Percentiles rank a stretch among this genome's conserved stretches.
Evolutionary conservation across 2,113 vertebrate genomes (phyloP).

Genomic region (Xiphias gladius): DNA sequence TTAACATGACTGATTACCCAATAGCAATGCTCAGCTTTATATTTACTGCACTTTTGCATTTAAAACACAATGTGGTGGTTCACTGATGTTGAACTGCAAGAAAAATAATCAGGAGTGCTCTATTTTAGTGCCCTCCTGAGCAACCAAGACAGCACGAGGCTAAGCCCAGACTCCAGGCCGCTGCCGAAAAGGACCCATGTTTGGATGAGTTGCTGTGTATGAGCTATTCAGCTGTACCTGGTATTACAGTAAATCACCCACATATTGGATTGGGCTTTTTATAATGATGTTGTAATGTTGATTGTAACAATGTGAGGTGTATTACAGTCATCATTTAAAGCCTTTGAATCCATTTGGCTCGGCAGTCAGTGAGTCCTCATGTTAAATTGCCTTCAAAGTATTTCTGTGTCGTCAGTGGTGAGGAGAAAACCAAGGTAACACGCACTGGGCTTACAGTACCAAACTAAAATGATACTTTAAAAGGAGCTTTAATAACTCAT

Average conservation of each 20-base stretch:
- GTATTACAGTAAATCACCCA: slow-evolving; percentile 34
- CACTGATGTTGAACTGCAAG: slow-evolving; percentile 59
- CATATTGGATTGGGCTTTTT: slow-evolving; percentile 20
- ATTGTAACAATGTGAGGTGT: slow-evolving; percentile 4
- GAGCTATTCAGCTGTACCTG: slow-evolving; percentile 22
- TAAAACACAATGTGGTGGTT: slow-evolving; percentile 45
- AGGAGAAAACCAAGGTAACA: not conserved
- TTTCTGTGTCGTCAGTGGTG: slow-evolving; percentile 8
- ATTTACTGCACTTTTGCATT: slow-evolving; percentile 43
- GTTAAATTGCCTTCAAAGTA: not conserved
- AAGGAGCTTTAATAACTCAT: slow-evolving; percentile 42
- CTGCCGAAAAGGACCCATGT: slow-evolving; percentile 31
- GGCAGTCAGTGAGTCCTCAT: not conserved
- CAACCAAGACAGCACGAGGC: slow-evolving; percentile 56
- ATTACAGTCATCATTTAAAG: not conserved
- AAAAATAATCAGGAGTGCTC: slow-evolving; percentile 53
- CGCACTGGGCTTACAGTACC: not conserved
- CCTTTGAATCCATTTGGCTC: slow-evolving; percentile 1
- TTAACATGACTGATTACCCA: slow-evolving; percentile 27
- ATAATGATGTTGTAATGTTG: slow-evolving; percentile 8
- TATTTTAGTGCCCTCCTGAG: slow-evolving; percentile 69
- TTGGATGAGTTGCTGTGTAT: slow-evolving; percentile 43
- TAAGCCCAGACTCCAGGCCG: slow-evolving; percentile 24
- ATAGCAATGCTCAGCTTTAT: slow-evolving; percentile 6
- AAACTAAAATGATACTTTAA: not conserved